These are phyloP conservation scores for Psittacula cyanocephala DNA, from an alignment of 2,113 vertebrate species.

Conservation along the genomic window DNA sequence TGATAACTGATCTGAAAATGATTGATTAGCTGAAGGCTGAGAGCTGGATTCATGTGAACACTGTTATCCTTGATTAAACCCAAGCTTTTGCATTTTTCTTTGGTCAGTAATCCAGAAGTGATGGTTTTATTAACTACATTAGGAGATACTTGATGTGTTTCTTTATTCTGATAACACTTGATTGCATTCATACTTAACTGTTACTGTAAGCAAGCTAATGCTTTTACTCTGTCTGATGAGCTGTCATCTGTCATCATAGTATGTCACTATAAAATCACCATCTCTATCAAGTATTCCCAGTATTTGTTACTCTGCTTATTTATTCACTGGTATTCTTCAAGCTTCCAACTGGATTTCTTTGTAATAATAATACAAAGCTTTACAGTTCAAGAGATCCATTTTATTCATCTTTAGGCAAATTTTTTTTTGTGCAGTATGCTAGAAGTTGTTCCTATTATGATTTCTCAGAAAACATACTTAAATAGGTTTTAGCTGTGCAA, in stretches of 20 bases:
- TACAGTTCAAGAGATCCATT: background rate
- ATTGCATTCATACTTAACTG: background rate
- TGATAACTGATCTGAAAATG: conserved; percentile 19
- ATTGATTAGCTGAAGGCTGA: background rate
- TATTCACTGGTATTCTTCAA: background rate
- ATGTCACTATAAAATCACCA: background rate
- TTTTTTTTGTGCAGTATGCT: background rate
- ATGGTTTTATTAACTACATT: background rate
- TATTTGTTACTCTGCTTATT: background rate
- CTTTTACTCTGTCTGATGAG: background rate
- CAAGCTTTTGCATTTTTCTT: background rate
- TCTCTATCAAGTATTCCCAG: background rate
- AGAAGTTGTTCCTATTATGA: background rate
- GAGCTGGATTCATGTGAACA: background rate
- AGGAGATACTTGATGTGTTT: background rate
- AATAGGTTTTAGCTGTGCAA: background rate
- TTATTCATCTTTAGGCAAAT: background rate
- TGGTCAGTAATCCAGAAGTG: background rate
- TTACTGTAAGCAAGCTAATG: background rate
- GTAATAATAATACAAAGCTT: background rate
- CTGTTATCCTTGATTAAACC: background rate
- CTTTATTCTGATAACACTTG: background rate
- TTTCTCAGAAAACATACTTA: background rate
- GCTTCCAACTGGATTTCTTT: background rate
- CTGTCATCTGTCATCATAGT: background rate